phyloP scores from a whole-genome alignment of 2,113 vertebrate species.

The Suncus etruscus region DNA sequence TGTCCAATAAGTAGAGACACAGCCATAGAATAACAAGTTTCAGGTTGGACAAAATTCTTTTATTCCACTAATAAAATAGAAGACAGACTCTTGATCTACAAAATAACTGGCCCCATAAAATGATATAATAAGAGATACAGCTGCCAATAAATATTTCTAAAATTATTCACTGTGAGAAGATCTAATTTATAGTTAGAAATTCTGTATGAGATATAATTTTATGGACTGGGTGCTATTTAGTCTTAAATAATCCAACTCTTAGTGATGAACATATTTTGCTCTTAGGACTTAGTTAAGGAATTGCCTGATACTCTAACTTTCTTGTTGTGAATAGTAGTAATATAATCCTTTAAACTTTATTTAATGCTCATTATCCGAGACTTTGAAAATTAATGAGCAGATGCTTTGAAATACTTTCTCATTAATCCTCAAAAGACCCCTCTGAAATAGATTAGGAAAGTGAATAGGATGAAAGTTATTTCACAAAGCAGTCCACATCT shows the following conservation, averaged over 20 bases:
- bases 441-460: slow-evolving; percentile 57
- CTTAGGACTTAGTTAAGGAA: slow-evolving; percentile 50
- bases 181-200: not conserved
- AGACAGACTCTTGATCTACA: not conserved
- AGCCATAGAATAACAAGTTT: not conserved
- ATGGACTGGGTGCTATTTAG: not conserved
- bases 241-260: slow-evolving; percentile 6
- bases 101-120: not conserved
- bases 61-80: not conserved
- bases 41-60: not conserved
- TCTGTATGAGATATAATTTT: not conserved
- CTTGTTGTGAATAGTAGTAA: slow-evolving; percentile 53
- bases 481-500: slow-evolving; percentile 22
- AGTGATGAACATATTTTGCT: not conserved
- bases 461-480: slow-evolving; percentile 67
- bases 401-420: slow-evolving; percentile 60
- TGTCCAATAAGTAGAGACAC: not conserved
- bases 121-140: not conserved
- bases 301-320: slow-evolving; percentile 20
- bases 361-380: slow-evolving; percentile 11
- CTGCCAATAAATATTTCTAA: not conserved
- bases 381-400: slow-evolving; percentile 66
- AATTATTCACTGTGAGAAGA: not conserved
- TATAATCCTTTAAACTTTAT: slow-evolving; percentile 46
- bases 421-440: slow-evolving; percentile 57